Conservation (phyloP, 2,113 vertebrate genomes). For the Picathartes gymnocephalus region DNA sequence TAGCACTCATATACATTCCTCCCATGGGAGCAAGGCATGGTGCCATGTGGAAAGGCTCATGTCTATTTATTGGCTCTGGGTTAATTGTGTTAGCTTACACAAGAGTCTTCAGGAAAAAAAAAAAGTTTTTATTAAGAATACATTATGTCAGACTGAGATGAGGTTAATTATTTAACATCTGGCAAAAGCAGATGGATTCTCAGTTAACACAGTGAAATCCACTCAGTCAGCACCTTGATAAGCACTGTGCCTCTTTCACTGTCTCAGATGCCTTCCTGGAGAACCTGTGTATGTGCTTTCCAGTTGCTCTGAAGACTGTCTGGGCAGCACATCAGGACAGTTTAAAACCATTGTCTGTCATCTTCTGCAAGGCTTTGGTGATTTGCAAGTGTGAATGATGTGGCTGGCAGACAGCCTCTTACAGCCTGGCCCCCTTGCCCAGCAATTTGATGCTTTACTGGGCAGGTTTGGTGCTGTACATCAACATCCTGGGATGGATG, state of each 20-base stretch:
- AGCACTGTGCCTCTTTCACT: not conserved
- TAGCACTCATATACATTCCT: not conserved
- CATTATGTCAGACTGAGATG: not conserved
- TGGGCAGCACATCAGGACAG: not conserved
- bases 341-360: not conserved
- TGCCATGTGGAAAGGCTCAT: not conserved
- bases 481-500: not conserved
- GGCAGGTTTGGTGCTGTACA: not conserved
- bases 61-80: not conserved
- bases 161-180: slow-evolving; percentile 31
- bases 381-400: not conserved
- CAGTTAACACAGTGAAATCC: not conserved
- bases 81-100: not conserved
- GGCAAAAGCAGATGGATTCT: not conserved
- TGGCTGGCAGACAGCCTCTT: not conserved
- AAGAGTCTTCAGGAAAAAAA: not conserved
- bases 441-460: not conserved
- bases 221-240: not conserved
- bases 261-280: not conserved
- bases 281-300: not conserved
- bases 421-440: not conserved
- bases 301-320: not conserved
- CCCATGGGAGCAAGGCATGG: not conserved
- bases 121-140: not conserved
- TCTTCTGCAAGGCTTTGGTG: not conserved